These are phyloP conservation scores for Gibbula magus DNA, from an alignment of 2,888 invertebrate species.

Conservation along the genomic window DNA sequence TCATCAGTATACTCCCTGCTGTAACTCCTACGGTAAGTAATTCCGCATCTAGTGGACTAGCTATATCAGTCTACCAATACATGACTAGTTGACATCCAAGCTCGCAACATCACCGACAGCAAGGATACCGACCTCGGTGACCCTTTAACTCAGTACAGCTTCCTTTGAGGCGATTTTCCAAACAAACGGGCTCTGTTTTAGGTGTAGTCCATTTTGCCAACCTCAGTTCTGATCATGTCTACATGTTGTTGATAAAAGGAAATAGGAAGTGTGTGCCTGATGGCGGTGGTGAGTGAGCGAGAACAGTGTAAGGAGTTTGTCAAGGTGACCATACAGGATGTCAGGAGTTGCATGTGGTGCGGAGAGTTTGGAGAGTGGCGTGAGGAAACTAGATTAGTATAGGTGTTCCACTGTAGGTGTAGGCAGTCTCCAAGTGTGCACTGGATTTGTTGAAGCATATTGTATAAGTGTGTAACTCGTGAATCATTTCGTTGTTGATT, in stretches of 20 bases:
- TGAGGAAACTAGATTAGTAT: neutral
- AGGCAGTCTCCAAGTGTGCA: too few relatives aligned
- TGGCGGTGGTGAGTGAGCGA: neutral
- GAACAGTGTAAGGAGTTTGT: neutral
- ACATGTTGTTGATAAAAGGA: neutral
- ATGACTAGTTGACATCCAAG: too few relatives aligned
- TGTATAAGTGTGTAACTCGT: too few relatives aligned
- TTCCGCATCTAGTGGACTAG: too few relatives aligned
- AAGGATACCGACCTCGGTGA: neutral
- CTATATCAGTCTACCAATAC: too few relatives aligned
- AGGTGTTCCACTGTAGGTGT: too few relatives aligned
- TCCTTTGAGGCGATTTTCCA: neutral
- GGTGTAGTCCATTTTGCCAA: conserved; percentile 4
- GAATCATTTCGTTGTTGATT: too few relatives aligned
- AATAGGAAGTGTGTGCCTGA: neutral
- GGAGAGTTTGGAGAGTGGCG: neutral
- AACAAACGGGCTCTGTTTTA: neutral
- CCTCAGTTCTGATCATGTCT: neutral
- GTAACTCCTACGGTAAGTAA: too few relatives aligned
- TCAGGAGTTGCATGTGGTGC: neutral
- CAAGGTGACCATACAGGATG: conserved; percentile 4
- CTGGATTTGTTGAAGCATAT: too few relatives aligned
- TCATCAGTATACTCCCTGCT: too few relatives aligned
- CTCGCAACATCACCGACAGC: too few relatives aligned
- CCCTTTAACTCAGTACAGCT: neutral